Evolutionary conservation across 2,797 vertebrate genomes (phyloP), one percentile per base, ranked within the genome.

Genomic region (Anguilla megastoma): DNA sequence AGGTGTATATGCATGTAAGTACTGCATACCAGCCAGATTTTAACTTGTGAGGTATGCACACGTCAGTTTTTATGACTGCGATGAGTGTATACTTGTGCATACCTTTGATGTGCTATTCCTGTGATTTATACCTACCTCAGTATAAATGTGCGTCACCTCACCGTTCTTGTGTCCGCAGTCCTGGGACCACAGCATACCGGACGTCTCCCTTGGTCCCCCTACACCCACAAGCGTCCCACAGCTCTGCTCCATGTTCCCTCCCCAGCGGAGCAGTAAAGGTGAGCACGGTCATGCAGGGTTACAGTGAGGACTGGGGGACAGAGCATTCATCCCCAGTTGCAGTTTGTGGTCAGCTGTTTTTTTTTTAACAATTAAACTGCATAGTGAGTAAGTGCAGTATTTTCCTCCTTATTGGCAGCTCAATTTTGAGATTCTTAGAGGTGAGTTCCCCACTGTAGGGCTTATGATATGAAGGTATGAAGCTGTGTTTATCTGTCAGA

Each of bases 211-310:
- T 86, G 87, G 88, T 87, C 94, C 94, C n/a, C 89, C 95, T 0
- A 88, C 80, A 2, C 90, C 91, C 27, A 90, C 80, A 14, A 97
- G 97, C 91, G 92, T 92, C 14, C 94, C 96, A n/a, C 90, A 89
- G 86, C 94, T 95, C 90, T 96, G 95, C 90, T 89, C 95, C 12
- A 90, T 94, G 90, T 89, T 89, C 90, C 93, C 93, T 69, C 90
- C 96, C 91, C 94, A 94, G 92, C 97, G 97, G 90, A 93, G 89
- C 90, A 95, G 94, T 82, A 98, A 98, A 97, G 97, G 98, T 98
- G 88, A 91, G 90, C 87, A 86, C 10, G 16, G 48, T 85, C 41
- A 36, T 2, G 0, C 7, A 21, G 18, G 41, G 79, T 9, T 12
- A 82, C 21, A 82, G 45, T 48, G 36, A 45, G 74, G 74, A 79